Percentiles rank a stretch among this genome's conserved stretches.
Conservation (phyloP, 2,888 invertebrate species). For the Eilema sororculum region DNA sequence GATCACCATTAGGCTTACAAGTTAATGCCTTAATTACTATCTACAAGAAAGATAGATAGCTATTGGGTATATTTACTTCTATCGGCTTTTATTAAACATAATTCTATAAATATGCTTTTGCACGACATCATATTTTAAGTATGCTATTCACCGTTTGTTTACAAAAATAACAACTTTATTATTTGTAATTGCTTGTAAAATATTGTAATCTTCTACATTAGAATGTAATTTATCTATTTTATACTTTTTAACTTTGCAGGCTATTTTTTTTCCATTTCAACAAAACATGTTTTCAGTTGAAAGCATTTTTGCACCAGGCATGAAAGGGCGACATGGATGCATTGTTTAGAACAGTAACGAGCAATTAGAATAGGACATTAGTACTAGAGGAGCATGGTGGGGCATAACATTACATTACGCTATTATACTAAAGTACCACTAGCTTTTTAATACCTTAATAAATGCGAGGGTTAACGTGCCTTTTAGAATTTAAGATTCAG, state of each 20-base stretch:
- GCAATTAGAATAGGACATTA: neutral
- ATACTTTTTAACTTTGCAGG: too few species aligned
- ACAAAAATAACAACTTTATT: too few species aligned
- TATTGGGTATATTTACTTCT: neutral
- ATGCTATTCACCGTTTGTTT: too few species aligned
- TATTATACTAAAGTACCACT: neutral
- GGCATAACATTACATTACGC: neutral
- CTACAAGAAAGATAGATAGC: constrained; percentile 6
- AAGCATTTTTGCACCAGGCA: too few species aligned
- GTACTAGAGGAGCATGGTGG: neutral
- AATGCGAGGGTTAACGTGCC: neutral
- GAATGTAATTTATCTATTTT: too few species aligned
- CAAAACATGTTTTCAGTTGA: too few species aligned
- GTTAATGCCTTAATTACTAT: constrained; percentile 4
- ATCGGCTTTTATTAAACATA: neutral
- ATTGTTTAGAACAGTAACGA: neutral
- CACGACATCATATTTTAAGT: neutral
- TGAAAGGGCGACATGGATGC: too few species aligned
- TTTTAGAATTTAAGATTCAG: neutral
- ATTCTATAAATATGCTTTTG: neutral
- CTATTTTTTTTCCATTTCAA: too few species aligned
- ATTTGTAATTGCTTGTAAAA: too few species aligned
- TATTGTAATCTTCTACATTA: too few species aligned
- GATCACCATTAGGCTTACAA: neutral
- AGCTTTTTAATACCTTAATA: too few species aligned